Evolutionary conservation across 2,797 vertebrate species (phyloP), one percentile per base, ranked within the genome.

Genomic region (Corythornis leucogaster): DNA sequence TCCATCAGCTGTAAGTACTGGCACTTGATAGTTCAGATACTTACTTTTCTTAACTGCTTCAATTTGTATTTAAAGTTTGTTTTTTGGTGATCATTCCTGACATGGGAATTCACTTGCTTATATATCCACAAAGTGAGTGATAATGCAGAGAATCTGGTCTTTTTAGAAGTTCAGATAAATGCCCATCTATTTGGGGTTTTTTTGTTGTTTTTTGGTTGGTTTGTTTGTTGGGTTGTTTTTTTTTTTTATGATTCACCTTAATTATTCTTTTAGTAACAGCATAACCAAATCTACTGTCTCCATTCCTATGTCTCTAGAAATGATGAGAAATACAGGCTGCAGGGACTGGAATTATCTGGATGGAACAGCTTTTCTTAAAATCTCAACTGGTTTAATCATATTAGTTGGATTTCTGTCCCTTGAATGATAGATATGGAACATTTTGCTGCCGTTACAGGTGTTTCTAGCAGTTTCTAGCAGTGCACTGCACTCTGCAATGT

Each of bases 141-240:
- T 67, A 90, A 78, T 33, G 61, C 46, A 64, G 54, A 11, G 59
- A 92, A 77, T 89, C 26, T 85, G 81, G 83, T 95, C 43, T 92
- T 89, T 90, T 87, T 18, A 73, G 67, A 76, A 86, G 82, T 92
- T 91, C 51, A 81, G 50, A 86, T 84, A 89, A 94, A 89, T 61
- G 35, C 14, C 2, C 61, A n/a, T n/a, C 61, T 63, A 13, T 8
- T 53, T 16, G 15, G 15, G 13, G 12, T 50, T 43, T 22, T 2
- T 77, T 40, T 54, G 14, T 38, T 38, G 43, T 45, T 9, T 17
- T 45, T 43, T 19, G 15, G 8, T 11, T 46, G 15, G 28, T 28
- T 2, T 80, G 30, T 54, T 51, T 38, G 38, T 38, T 38, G 12
- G 38, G 13, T 38, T 38, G 43, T 43, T 5, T 16, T 43, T 43